Evolutionary conservation across 2,888 invertebrate genomes (phyloP), one percentile per base, ranked within the genome.

Genomic region (Acronicta alni): DNA sequence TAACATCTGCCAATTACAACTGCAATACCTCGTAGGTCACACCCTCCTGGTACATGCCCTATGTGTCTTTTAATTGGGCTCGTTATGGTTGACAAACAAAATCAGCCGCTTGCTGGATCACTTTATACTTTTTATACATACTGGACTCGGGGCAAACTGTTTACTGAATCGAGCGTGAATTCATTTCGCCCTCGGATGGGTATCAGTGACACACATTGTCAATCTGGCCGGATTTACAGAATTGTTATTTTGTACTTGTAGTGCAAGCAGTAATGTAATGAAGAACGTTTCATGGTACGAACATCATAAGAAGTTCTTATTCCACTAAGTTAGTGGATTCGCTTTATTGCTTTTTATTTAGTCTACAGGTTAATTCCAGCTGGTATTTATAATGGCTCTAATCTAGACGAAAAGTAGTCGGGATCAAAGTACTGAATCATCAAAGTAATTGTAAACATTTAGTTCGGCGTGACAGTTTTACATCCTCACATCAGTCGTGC

Each of bases 341-440:
- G 4, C 26, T 61, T 60, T 26, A 41, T 37, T 41, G 10, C 5
- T 3, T 17, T 45, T 26, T 18, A 47, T 52, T 51, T 37, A 58
- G 46, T 46, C 26, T 51, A 16, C 17, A 15, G 23, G 23, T 43
- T 14, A 37, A 43, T 16, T 48, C 15, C 15, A 20, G n/a, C 20
- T 15, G 15, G 20, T 52, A 37, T 35, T 52, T 52, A 7, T 10
- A 23, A 3, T 12, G 15, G 15, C 32, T 17, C 35, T 52, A 42
- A 46, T 20, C 45, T 42, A 59, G 30, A 48, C 57, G 12, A 51
- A 17, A 16, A 30, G 9, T 6, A 12, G 37, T 15, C 38, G 44
- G 15, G 20, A 44, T 17, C 20, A 20, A 18, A 48, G 20, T 38
- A 45, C 16, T 47, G 26, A 41, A 49, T 45, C 42, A 38, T 47